Conservation (phyloP, 2,113 vertebrate species). For the Labeo catla region DNA sequence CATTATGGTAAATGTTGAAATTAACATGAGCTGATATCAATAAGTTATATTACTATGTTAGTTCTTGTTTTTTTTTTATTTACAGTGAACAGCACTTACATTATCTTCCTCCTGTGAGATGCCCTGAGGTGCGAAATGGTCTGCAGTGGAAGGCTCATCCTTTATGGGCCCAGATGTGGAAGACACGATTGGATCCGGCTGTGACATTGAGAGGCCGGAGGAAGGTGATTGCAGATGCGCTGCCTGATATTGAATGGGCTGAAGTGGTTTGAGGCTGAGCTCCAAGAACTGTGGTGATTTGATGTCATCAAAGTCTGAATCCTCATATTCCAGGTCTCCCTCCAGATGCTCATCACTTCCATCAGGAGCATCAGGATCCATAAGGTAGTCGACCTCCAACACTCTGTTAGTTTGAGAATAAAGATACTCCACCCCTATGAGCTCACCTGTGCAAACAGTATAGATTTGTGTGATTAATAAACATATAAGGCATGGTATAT, state of each 20-base stretch:
- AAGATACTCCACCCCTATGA: slow-evolving; percentile 40
- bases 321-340: slow-evolving; percentile 4
- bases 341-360: slow-evolving; percentile 1
- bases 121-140: neutral
- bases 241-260: neutral
- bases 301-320: neutral
- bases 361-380: slow-evolving; percentile 20
- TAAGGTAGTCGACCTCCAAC: neutral
- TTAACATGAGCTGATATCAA: too few species aligned
- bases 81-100: neutral
- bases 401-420: slow-evolving; percentile 31
- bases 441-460: slow-evolving; percentile 19
- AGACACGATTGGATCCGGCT: slow-evolving; percentile 10
- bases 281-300: slow-evolving; percentile 3
- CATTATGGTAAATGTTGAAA: too few species aligned
- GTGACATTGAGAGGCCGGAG: neutral
- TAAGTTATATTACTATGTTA: too few species aligned
- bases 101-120: neutral
- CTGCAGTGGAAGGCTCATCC: neutral
- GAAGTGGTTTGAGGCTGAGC: neutral
- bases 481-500: too few species aligned
- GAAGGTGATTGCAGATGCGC: neutral
- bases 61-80: neutral
- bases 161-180: slow-evolving; percentile 18
- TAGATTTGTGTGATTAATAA: too few species aligned